Conservation (phyloP, 2,888 invertebrate genomes). For the Lasius platythorax region DNA sequence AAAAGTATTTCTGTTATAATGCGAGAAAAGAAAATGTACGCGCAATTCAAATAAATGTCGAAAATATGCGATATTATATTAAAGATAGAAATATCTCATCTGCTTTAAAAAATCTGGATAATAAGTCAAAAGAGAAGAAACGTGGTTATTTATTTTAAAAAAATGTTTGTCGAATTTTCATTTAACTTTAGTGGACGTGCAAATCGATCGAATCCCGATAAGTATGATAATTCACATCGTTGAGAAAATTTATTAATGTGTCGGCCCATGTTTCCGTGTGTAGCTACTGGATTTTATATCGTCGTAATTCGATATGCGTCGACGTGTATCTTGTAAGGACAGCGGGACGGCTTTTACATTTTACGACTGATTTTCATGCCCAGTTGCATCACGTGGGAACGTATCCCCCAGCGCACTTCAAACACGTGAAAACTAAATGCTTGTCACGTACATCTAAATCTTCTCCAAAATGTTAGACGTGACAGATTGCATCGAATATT, state of each 20-base stretch:
- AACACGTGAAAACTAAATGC: neutral
- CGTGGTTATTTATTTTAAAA: neutral
- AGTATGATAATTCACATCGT: neutral
- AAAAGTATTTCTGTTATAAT: slow-evolving; percentile 28
- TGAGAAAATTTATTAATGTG: neutral
- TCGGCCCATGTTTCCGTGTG: neutral
- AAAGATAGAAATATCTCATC: slow-evolving; percentile 24
- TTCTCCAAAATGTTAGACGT: slow-evolving; percentile 19
- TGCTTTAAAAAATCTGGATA: neutral
- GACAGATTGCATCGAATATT: neutral
- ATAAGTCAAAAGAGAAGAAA: neutral
- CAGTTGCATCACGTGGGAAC: slow-evolving; percentile 33
- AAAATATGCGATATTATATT: neutral
- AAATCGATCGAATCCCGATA: neutral
- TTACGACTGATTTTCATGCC: slow-evolving; percentile 53
- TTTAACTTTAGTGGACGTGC: neutral
- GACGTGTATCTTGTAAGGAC: slow-evolving; percentile 11
- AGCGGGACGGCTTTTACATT: slow-evolving; percentile 29
- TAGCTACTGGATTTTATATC: slow-evolving; percentile 40
- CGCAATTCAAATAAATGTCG: slow-evolving; percentile 1
- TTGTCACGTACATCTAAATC: slow-evolving; percentile 10
- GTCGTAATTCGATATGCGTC: slow-evolving; percentile 39
- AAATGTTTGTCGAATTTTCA: neutral
- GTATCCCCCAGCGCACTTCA: neutral
- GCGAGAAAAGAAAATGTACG: neutral